Percentiles rank a stretch among this genome's conserved stretches.
Evolutionary conservation across 2,113 vertebrate genomes (phyloP).

Genomic region (Himantopus leucocephalus): DNA sequence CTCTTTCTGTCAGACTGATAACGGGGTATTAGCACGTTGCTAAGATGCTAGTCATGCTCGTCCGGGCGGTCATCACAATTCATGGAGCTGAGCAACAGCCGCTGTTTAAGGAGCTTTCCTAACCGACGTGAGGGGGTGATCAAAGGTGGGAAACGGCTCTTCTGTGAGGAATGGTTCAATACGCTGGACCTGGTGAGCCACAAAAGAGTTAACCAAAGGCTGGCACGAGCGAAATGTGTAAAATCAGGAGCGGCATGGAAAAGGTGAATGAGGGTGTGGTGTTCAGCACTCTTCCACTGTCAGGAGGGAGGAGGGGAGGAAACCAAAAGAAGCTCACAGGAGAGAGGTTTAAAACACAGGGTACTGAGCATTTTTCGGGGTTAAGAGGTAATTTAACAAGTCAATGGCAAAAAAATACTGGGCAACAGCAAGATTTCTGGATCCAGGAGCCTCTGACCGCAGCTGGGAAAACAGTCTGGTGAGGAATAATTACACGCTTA

Average conservation of each 20-base stretch:
- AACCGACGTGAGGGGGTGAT: background rate
- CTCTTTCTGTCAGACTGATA: background rate
- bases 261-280: background rate
- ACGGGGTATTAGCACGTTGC: background rate
- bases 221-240: background rate
- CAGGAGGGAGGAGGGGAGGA: background rate
- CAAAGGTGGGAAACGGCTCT: background rate
- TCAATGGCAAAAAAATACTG: background rate
- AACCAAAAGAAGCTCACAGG: background rate
- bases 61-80: background rate
- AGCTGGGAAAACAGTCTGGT: background rate
- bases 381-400: background rate
- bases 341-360: background rate
- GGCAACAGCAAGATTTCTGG: background rate
- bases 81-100: background rate
- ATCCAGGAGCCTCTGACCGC: background rate
- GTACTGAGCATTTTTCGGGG: background rate
- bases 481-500: background rate
- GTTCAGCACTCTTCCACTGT: background rate
- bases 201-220: background rate
- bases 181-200: background rate
- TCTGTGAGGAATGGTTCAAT: background rate
- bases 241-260: background rate
- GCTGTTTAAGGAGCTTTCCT: background rate
- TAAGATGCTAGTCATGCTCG: background rate